Evolutionary conservation across 2,797 vertebrate species (phyloP), one percentile per base, ranked within the genome.

Genomic region (Thalassophryne amazonica): DNA sequence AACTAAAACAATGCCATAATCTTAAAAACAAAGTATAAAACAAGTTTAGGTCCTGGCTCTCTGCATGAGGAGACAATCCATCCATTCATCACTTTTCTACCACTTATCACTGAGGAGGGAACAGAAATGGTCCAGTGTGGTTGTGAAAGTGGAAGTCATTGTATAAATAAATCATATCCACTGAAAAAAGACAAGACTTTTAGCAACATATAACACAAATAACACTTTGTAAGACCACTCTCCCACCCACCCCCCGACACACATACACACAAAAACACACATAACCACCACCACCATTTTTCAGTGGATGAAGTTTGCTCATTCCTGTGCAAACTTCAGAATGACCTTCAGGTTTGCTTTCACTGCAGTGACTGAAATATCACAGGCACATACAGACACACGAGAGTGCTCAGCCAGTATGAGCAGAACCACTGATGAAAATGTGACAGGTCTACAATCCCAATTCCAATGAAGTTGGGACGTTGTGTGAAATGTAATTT

Each of bases 181-280:
- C 30, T 18, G 62, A 65, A 35, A 63, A 58, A 46, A 38, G 56
- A 64, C 60, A 54, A 50, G 22, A 73, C 45, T 22, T 74, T 75
- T 72, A 58, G 42, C 57, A 69, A 73, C 66, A 30, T 18, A 22
- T 53, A 59, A 85, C 76, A 86, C 72, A 70, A 83, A 81, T 64
- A 76, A 71, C 48, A 32, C 60, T 49, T 43, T 66, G 57, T 25
- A 85, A 86, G 64, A 65, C 51, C 32, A 40, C 66, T 43, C 84
- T 81, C 71, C 27, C 55, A 63, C 48, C 24, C 60, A 60, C 57
- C 60, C 46, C 7, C n/a, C n/a, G n/a, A n/a, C n/a, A n/a, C n/a
- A 40, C n/a, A 37, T 47, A 52, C 35, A 57, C 70, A 21, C 70
- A 40, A 58, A 45, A 11, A 43, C 63, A 42, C 2, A 60, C 45